Percentiles rank a stretch among this genome's conserved stretches.
Conservation (phyloP, 2,888 invertebrate species). For the Pammene aurita region DNA sequence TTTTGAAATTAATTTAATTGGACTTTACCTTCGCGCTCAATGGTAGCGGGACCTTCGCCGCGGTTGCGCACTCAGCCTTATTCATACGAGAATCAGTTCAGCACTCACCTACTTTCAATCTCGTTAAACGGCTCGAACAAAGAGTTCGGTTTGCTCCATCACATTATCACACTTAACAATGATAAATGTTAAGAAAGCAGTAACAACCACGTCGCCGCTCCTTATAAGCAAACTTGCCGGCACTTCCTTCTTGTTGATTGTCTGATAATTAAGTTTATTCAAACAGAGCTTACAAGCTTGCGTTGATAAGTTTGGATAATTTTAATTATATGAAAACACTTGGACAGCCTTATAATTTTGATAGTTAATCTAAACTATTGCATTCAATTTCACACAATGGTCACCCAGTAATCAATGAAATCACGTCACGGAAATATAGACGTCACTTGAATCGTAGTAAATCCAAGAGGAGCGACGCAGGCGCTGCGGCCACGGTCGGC, state of each 20-base stretch:
- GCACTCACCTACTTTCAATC: slow-evolving; percentile 77
- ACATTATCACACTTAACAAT: slow-evolving; percentile 40
- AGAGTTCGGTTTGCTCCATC: slow-evolving; percentile 60
- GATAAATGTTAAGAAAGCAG: slow-evolving; percentile 24
- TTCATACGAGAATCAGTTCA: slow-evolving; percentile 55
- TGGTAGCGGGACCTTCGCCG: slow-evolving; percentile 57
- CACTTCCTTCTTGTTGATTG: slow-evolving; percentile 31
- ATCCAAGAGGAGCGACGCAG: slow-evolving; percentile 60
- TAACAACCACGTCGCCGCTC: slow-evolving; percentile 17
- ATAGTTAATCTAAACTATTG: neutral
- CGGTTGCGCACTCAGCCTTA: slow-evolving; percentile 56
- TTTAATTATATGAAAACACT: neutral
- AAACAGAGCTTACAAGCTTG: slow-evolving; percentile 19
- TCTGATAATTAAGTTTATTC: slow-evolving; percentile 21
- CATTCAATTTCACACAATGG: slow-evolving; percentile 47
- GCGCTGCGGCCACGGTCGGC: slow-evolving; percentile 65
- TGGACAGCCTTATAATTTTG: neutral
- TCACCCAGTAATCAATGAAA: slow-evolving; percentile 66
- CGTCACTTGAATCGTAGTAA: slow-evolving; percentile 57
- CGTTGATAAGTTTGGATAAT: slow-evolving; percentile 5
- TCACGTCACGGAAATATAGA: slow-evolving; percentile 66
- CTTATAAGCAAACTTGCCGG: slow-evolving; percentile 24
- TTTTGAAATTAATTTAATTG: slow-evolving; percentile 69
- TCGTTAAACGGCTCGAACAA: slow-evolving; percentile 69
- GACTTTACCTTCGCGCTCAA: slow-evolving; percentile 73